Conservation (phyloP, 2,888 invertebrate genomes). For the Thecocarcelia acutangulata region DNA sequence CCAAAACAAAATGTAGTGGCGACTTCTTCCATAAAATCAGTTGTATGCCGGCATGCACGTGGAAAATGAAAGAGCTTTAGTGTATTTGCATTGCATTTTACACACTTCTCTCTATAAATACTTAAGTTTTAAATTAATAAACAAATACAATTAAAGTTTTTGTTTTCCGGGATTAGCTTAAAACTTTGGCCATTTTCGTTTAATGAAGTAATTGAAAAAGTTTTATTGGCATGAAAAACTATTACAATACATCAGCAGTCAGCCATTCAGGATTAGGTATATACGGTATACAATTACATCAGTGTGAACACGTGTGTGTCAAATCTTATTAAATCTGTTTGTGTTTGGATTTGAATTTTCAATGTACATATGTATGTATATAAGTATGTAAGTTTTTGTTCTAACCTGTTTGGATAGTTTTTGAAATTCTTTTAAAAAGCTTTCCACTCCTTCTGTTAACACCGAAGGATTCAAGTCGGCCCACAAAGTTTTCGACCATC, state of each 20-base stretch:
- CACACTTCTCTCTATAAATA: no score
- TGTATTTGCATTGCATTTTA: no score
- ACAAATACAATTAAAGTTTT: constrained; percentile 32
- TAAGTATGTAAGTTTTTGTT: background rate
- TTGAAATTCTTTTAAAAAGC: constrained; percentile 89
- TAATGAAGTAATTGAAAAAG: constrained; percentile 71
- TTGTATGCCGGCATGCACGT: no score
- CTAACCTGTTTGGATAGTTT: constrained; percentile 87
- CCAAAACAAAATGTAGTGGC: no score
- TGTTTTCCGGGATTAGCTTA: constrained; percentile 8
- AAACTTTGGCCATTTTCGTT: constrained; percentile 56
- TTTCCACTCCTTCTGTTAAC: constrained; percentile 92
- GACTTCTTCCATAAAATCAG: no score
- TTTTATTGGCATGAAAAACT: constrained; percentile 64
- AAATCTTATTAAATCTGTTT: background rate
- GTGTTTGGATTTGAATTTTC: background rate
- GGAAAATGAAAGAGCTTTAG: no score
- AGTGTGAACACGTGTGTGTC: no score
- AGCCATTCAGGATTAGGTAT: background rate
- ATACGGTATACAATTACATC: background rate
- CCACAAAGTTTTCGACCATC: constrained; percentile 95
- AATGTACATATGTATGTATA: background rate
- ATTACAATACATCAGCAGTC: constrained; percentile 36
- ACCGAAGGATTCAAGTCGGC: constrained; percentile 91
- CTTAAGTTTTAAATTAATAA: constrained; percentile 3